Conservation (phyloP, 1,140 invertebrate genomes). For the Drosophila watanabei region DNA sequence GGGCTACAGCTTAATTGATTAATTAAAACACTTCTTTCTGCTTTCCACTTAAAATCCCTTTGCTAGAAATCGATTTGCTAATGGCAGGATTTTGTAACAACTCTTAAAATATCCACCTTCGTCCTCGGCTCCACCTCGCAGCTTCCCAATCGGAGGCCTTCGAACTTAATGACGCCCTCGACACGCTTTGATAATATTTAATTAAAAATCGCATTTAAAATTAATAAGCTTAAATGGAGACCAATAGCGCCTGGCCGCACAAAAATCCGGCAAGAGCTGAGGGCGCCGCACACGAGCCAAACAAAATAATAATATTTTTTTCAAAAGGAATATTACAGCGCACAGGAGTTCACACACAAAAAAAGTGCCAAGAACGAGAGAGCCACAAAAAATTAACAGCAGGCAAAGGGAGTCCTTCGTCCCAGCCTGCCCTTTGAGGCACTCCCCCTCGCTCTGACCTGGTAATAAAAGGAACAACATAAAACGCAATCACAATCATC, state of each 20-base stretch:
- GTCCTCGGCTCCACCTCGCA: not conserved
- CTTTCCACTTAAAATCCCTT: not conserved
- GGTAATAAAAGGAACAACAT: slow-evolving; percentile 84
- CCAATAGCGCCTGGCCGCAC: slow-evolving; percentile 76
- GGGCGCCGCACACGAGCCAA: no score
- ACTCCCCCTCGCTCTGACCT: slow-evolving; percentile 29
- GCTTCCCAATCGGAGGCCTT: slow-evolving; percentile 22
- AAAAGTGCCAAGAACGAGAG: slow-evolving; percentile 25
- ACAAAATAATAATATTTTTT: slow-evolving; percentile 61
- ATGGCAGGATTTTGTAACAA: slow-evolving; percentile 15
- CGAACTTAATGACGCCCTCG: slow-evolving; percentile 60
- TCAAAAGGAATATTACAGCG: slow-evolving; percentile 81
- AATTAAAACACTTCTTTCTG: not conserved
- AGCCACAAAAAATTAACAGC: slow-evolving; percentile 4
- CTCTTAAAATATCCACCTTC: slow-evolving; percentile 9
- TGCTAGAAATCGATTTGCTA: slow-evolving; percentile 5
- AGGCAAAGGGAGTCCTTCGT: not conserved
- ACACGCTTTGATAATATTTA: slow-evolving; percentile 80
- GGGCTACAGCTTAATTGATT: slow-evolving; percentile 1
- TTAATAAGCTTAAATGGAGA: slow-evolving; percentile 84
- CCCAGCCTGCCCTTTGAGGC: slow-evolving; percentile 2
- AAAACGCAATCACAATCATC: slow-evolving; percentile 85
- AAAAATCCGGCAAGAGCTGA: slow-evolving; percentile 39
- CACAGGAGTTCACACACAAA: slow-evolving; percentile 31
- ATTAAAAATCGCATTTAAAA: slow-evolving; percentile 84